Evolutionary conservation across 1,140 invertebrate species (phyloP).

Genomic region (fruit fly (Drosophila melanogaster)): Release_6_plus_ISO1_MT NC_004354.4:17337001-17337500

Average conservation of each 20-base stretch:
- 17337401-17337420: not conserved
- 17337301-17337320: constrained; percentile 73
- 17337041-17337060: constrained; percentile 61
- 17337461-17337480: no score
- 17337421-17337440: not conserved
- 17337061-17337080: constrained; percentile 34
- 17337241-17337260: constrained; percentile 67
- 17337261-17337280: constrained; percentile 61
- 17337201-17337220: constrained; percentile 83
- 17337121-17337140: constrained; percentile 57
- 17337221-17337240: constrained; percentile 80
- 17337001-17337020: constrained; percentile 80
- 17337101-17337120: not conserved
- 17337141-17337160: constrained; percentile 69
- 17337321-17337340: constrained; percentile 36
- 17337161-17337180: constrained; percentile 54
- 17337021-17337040: constrained; percentile 79
- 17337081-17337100: constrained; percentile 16
- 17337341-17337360: not conserved
- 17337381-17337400: constrained; percentile 1
- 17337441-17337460: no score
- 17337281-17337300: constrained; percentile 45
- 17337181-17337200: constrained; percentile 72
- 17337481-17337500: not conserved
- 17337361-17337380: constrained; percentile 1